phyloP scores from a whole-genome alignment of 2,888 invertebrate genomes.

The Erannis defoliaria region DNA sequence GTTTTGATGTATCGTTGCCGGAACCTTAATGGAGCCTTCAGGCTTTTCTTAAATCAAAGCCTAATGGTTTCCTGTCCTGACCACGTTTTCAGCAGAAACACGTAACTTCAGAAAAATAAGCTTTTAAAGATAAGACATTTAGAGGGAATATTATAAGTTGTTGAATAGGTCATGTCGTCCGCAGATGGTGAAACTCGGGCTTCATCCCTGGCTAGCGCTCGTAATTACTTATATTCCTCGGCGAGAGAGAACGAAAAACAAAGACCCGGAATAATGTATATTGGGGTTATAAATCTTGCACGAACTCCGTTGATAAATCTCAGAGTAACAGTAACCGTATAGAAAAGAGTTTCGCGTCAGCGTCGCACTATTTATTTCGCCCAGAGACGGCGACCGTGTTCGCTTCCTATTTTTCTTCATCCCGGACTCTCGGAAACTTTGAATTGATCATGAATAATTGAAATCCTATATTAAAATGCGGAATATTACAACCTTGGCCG shows the following conservation, averaged over 20 bases:
- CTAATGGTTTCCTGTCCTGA: slow-evolving; percentile 29
- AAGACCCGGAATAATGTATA: slow-evolving; percentile 60
- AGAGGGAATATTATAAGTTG: slow-evolving; percentile 35
- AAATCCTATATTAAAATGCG: slow-evolving; percentile 63
- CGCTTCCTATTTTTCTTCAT: slow-evolving; percentile 68
- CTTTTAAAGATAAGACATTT: slow-evolving; percentile 16
- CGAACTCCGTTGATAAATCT: slow-evolving; percentile 65
- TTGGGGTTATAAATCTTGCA: slow-evolving; percentile 61
- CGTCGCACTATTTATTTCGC: slow-evolving; percentile 66
- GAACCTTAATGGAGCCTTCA: slow-evolving; percentile 43
- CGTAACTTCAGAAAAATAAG: slow-evolving; percentile 29
- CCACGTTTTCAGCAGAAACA: slow-evolving; percentile 16
- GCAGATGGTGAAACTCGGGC: slow-evolving; percentile 42
- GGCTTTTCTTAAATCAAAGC: slow-evolving; percentile 35
- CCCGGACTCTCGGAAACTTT: slow-evolving; percentile 66
- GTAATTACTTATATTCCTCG: slow-evolving; percentile 47
- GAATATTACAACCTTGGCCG: slow-evolving; percentile 58
- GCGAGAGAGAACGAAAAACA: slow-evolving; percentile 54
- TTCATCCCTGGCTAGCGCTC: slow-evolving; percentile 40
- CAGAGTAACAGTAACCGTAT: slow-evolving; percentile 60
- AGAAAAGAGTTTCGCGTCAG: slow-evolving; percentile 64
- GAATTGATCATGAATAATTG: slow-evolving; percentile 81
- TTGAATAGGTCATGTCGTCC: slow-evolving; percentile 45
- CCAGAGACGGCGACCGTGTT: slow-evolving; percentile 55
- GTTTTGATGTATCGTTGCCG: slow-evolving; percentile 44